A percentile compares a stretch with the other conserved stretches of the same genome.
These are phyloP conservation scores for Xenentodon cancila DNA, from an alignment of 2,797 vertebrate genomes.

Conservation along the genomic window DNA sequence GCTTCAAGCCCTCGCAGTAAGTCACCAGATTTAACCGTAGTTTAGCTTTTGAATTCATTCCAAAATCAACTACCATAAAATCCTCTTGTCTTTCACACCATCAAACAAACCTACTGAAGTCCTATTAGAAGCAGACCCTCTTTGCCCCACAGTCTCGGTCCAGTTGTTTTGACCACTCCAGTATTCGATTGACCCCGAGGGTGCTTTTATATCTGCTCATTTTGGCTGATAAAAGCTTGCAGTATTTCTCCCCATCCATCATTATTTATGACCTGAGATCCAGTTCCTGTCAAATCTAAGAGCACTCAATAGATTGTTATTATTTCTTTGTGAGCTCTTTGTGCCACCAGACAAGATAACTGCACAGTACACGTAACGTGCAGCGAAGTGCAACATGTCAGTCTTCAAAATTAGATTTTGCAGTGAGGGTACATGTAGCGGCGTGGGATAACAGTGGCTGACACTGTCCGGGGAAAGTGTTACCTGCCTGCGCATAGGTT, in stretches of 20 bases:
- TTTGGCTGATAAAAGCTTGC: conserved; percentile 17
- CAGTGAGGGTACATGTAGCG: conserved; percentile 1
- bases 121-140: conserved; percentile 4
- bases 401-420: conserved; percentile 18
- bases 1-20: too few species aligned
- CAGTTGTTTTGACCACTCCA: not conserved
- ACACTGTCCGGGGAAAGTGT: conserved; percentile 1
- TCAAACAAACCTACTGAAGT: not conserved
- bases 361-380: not conserved
- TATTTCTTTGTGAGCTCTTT: conserved; percentile 12
- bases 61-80: conserved; percentile 3
- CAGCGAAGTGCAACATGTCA: conserved; percentile 14
- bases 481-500: conserved; percentile 1
- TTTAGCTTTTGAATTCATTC: not conserved
- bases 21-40: not conserved
- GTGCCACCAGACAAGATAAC: conserved; percentile 9
- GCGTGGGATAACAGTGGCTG: conserved; percentile 9
- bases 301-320: conserved; percentile 5
- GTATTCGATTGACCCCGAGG: conserved; percentile 1
- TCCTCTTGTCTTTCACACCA: not conserved
- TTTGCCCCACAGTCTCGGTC: not conserved
- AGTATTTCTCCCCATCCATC: not conserved
- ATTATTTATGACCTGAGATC: conserved; percentile 17
- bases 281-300: conserved; percentile 11
- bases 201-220: conserved; percentile 17